Base-by-base conservation (phyloP, 2,113 vertebrate genomes). In the Melanocharis versteri region DNA sequence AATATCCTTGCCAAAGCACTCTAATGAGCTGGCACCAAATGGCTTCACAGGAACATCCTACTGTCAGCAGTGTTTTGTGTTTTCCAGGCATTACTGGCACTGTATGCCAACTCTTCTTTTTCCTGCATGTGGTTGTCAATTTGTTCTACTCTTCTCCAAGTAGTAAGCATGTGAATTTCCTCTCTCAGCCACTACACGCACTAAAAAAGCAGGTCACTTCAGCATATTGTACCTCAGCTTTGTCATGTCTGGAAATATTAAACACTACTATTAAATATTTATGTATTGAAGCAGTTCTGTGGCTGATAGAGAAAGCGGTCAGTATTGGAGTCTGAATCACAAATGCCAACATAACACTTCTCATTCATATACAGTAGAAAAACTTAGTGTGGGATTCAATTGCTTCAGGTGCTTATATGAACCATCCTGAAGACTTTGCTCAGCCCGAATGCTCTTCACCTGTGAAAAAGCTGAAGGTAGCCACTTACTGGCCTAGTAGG, bases 21-120 rank as follows among this genome's bases (percentile, higher is more conserved):
- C 89, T 97, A 95, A 97, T 93, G 97, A 97, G 88, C 96, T 97
- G 94, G 95, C 69, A 91, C 70, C 82, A 78, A 96, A 87, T 90
- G 71, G 79, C 64, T 97, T 94, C 87, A 83, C 3, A 27, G 82
- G 81, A 95, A 87, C 88, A 94, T 90, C 85, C 76, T 88, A 35
- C 62, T 92, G 40, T 75, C 83, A 91, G 87, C 23, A 69, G 47
- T 75, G 81, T 87, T 96, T 97, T 95, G 53, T 77, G 79, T 89
- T 97, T 97, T 95, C 89, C 83, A 96, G 56, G 94, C 40, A 76
- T 61, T 80, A 68, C 48, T 2, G 5, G 76, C 78, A 83, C 50
- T 76, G 77, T 91, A n/a, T 39, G 56, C 89, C 9, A 12, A 71
- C 93, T 85, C 69, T 66, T 89, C 79, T 80, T 33, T 31, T 28